Evolutionary conservation across 2,888 invertebrate species (phyloP).

Genomic region (Dysmachus trigonus): DNA sequence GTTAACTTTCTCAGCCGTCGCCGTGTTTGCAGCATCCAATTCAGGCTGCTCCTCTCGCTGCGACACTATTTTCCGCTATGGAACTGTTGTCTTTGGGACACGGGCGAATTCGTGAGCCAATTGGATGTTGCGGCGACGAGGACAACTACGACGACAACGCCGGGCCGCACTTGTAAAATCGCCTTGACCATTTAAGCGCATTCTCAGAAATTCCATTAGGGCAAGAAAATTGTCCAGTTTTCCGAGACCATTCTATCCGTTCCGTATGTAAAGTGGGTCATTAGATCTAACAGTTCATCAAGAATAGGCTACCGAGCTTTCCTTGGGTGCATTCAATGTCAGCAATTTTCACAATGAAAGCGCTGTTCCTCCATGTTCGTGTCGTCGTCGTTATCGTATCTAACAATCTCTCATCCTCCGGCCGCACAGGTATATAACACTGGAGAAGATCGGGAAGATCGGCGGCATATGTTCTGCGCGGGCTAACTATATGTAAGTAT

Average conservation of each 20-base stretch:
- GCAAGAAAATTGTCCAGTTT: slow-evolving; percentile 1
- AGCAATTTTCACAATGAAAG: slow-evolving; percentile 39
- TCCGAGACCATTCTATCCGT: not conserved
- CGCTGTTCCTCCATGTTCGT: slow-evolving; percentile 31
- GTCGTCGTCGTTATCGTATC: slow-evolving; percentile 37
- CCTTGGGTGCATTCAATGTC: slow-evolving; percentile 26
- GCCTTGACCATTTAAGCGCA: not conserved
- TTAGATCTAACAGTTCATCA: slow-evolving; percentile 41
- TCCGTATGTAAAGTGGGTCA: slow-evolving; percentile 39
- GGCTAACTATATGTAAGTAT: not conserved
- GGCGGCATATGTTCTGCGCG: not conserved
- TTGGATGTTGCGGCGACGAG: not conserved
- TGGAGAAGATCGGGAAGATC: not conserved
- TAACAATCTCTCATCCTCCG: slow-evolving; percentile 24
- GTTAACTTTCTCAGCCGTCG: not conserved
- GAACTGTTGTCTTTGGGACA: not conserved
- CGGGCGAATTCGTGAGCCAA: not conserved
- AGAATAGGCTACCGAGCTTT: slow-evolving; percentile 28
- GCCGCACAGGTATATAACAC: not conserved
- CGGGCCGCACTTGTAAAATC: not conserved
- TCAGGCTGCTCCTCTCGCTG: not conserved
- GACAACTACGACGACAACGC: not conserved
- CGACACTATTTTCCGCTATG: not conserved
- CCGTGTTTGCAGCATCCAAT: not conserved
- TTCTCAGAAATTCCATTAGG: not conserved